A percentile compares a stretch with the other conserved stretches of the same genome.
Evolutionary conservation across 2,113 vertebrate genomes (phyloP).

Genomic region (Haemorhous mexicanus): DNA sequence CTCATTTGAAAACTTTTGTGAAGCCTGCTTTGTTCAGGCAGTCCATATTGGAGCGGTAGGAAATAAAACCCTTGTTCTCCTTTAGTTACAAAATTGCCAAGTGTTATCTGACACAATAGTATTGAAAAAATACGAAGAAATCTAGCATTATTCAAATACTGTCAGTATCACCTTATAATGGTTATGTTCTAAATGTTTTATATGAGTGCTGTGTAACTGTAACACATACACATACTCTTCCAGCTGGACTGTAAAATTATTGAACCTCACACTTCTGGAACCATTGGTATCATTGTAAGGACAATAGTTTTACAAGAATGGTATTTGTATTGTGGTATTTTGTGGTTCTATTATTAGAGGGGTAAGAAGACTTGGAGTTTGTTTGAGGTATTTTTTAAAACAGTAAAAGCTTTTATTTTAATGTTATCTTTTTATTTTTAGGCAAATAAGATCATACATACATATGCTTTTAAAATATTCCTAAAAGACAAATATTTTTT

Average conservation of each 20-base stretch:
- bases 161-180: neutral
- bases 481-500: neutral
- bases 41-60: neutral
- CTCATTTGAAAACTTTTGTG: neutral
- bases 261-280: slow-evolving; percentile 4
- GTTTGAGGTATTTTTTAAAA: neutral
- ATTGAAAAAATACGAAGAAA: neutral
- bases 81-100: neutral
- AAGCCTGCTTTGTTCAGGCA: neutral
- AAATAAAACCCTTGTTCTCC: neutral
- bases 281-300: neutral
- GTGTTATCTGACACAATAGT: neutral
- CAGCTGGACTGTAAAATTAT: slow-evolving; percentile 19
- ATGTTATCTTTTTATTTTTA: neutral
- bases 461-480: neutral
- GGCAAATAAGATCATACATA: neutral
- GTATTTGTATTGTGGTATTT: neutral
- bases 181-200: neutral
- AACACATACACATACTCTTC: neutral
- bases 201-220: neutral
- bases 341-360: neutral
- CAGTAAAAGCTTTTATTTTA: neutral
- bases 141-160: neutral
- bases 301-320: neutral
- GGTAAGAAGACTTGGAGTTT: neutral